phyloP scores from a whole-genome alignment of 2,113 vertebrate genomes.

The Oriolus oriolus region DNA sequence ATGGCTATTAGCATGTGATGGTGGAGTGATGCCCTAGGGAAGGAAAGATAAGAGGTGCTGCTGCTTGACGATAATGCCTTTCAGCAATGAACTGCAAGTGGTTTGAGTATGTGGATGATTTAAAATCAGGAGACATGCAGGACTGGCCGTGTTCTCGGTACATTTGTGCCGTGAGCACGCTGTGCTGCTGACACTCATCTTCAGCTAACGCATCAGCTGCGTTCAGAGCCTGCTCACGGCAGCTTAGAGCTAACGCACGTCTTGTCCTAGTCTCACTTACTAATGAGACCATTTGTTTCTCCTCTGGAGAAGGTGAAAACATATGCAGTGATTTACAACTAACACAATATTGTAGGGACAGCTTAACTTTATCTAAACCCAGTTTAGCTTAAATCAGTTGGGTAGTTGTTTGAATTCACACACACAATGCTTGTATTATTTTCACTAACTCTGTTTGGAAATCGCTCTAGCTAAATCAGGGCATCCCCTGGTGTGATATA shows the following conservation, averaged over 20 bases:
- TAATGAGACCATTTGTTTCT: conserved; percentile 28
- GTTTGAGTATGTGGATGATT: conserved; percentile 5
- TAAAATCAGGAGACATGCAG: conserved; percentile 7
- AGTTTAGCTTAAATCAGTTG: background rate
- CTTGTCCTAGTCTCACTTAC: background rate
- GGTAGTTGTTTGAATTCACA: background rate
- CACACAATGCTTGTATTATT: background rate
- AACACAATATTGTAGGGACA: background rate
- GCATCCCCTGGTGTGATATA: conserved; percentile 42
- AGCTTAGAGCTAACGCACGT: background rate
- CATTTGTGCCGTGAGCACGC: background rate
- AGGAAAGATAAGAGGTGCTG: background rate
- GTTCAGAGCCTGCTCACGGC: background rate
- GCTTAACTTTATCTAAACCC: background rate
- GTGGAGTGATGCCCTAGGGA: background rate
- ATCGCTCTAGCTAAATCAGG: background rate
- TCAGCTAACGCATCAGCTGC: conserved; percentile 17
- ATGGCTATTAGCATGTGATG: background rate
- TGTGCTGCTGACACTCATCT: conserved; percentile 1
- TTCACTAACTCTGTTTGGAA: conserved; percentile 11
- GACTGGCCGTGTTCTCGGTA: background rate
- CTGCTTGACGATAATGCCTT: background rate
- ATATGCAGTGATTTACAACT: background rate
- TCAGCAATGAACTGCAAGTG: background rate
- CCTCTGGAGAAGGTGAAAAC: background rate